Evolutionary conservation across 2,888 invertebrate genomes (phyloP).

Genomic region (Acrobasis consociella): DNA sequence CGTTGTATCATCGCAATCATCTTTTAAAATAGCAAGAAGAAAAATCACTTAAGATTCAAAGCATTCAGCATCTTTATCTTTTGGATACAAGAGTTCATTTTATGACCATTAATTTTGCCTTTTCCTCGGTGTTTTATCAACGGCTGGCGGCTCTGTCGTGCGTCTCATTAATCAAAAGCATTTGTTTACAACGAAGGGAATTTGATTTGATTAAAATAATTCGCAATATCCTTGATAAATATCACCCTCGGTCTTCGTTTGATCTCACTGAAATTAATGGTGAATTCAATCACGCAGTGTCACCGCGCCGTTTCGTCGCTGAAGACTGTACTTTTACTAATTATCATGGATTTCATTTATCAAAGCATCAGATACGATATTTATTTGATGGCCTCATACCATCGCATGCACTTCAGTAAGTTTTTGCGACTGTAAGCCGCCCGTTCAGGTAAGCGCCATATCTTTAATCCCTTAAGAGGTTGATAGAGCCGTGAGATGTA

Average conservation of each 20-base stretch:
- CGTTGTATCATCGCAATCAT: conserved; percentile 49
- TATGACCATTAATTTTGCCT: conserved; percentile 82
- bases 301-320: conserved; percentile 32
- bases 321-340: not conserved
- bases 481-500: too few relatives aligned
- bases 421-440: too few relatives aligned
- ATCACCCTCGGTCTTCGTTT: conserved; percentile 82
- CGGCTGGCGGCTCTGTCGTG: conserved; percentile 80
- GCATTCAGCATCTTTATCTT: conserved; percentile 81
- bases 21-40: conserved; percentile 72
- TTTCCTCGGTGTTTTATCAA: conserved; percentile 81
- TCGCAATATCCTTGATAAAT: conserved; percentile 83
- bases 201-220: conserved; percentile 84
- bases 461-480: too few relatives aligned
- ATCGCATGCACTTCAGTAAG: too few relatives aligned
- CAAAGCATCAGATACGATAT: too few relatives aligned
- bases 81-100: conserved; percentile 82
- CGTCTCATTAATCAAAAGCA: conserved; percentile 83
- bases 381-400: too few relatives aligned
- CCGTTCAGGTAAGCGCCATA: too few relatives aligned
- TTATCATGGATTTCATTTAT: conserved; percentile 9
- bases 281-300: conserved; percentile 79
- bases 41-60: conserved; percentile 79
- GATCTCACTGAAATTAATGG: conserved; percentile 81
- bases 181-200: conserved; percentile 83